A percentile compares a stretch with the other conserved stretches of the same genome.
Evolutionary conservation across 2,113 vertebrate species (phyloP).

Genomic region (Australoheros scitulus): DNA sequence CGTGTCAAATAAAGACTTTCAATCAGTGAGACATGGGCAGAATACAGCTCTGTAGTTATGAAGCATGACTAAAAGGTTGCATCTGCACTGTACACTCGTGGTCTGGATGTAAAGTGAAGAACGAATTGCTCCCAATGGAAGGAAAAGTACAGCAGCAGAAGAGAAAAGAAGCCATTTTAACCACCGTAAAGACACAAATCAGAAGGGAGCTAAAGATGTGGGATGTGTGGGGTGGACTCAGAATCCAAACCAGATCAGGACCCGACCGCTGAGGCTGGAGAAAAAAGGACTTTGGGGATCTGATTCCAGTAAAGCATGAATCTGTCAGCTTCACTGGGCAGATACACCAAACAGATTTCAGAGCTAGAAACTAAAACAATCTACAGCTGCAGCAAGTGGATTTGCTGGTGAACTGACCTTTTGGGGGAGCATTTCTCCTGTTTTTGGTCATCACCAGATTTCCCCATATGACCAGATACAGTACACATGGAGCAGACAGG

Average conservation of each 20-base stretch:
- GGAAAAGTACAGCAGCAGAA: not conserved
- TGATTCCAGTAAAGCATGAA: not conserved
- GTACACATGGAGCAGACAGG: not conserved
- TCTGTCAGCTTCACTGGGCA: not conserved
- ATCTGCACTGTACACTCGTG: not conserved
- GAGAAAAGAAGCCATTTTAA: not conserved
- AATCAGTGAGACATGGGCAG: not conserved
- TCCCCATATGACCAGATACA: not conserved
- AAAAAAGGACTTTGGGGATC: not conserved
- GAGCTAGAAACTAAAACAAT: not conserved
- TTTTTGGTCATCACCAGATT: not conserved
- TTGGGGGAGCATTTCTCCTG: not conserved
- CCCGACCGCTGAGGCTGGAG: not conserved
- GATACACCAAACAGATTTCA: not conserved
- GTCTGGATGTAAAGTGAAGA: not conserved
- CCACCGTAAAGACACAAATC: constrained; percentile 1
- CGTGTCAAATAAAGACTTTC: not conserved
- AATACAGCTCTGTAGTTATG: not conserved
- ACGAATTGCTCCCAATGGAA: not conserved
- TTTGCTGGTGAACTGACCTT: not conserved
- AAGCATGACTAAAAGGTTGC: constrained; percentile 9
- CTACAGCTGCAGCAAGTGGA: not conserved
- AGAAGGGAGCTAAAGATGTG: constrained; percentile 5
- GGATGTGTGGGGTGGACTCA: not conserved
- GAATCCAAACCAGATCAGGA: not conserved